A percentile compares a stretch with the other conserved stretches of the same genome.
These are phyloP conservation scores for Grammomys dolichurus DNA, from an alignment of 2,113 vertebrate species.

Conservation along the genomic window DNA sequence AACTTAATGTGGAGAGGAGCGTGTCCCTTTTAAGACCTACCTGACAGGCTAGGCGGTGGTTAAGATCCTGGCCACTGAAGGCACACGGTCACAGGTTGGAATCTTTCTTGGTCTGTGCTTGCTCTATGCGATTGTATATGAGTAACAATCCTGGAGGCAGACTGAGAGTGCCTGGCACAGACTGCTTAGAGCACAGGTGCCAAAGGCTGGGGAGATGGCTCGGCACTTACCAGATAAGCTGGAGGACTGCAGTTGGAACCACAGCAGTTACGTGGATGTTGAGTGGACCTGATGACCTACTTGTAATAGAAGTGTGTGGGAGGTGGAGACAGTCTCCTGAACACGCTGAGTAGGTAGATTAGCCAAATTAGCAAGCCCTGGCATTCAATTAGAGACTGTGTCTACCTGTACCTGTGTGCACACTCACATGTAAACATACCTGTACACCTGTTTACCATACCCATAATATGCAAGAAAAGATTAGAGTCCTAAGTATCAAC, in stretches of 20 bases:
- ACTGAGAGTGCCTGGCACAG: neutral
- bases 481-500: neutral
- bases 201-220: neutral
- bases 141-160: neutral
- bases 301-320: neutral
- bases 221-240: neutral
- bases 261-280: neutral
- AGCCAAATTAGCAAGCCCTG: neutral
- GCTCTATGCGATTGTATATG: neutral
- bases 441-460: neutral
- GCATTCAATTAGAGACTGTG: neutral
- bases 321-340: neutral
- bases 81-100: neutral
- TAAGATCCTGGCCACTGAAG: neutral
- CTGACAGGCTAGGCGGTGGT: neutral
- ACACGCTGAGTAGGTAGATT: neutral
- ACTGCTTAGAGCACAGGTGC: neutral
- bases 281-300: neutral
- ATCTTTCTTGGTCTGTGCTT: neutral
- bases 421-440: neutral
- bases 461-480: neutral
- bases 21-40: neutral
- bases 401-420: neutral
- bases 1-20: neutral
- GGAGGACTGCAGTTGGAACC: neutral